Evolutionary conservation across 1,140 invertebrate genomes (phyloP).

Genomic region (Megalopta genalis): DNA sequence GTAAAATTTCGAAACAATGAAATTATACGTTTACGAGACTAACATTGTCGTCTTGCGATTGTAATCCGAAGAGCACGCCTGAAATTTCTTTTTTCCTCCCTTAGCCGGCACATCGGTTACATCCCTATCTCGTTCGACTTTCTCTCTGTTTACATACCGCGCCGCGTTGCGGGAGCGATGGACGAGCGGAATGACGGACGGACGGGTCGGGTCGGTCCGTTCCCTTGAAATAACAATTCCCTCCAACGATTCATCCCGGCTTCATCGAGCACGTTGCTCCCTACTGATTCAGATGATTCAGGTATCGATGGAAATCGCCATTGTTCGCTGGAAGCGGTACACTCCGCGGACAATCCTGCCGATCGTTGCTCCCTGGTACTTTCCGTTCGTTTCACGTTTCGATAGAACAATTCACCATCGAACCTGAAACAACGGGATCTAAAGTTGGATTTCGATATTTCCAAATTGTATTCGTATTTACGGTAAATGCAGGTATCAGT

Average conservation of each 20-base stretch:
- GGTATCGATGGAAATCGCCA: slow-evolving; percentile 26
- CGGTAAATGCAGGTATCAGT: too few species aligned
- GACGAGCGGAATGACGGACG: slow-evolving; percentile 58
- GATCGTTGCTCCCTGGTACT: too few species aligned
- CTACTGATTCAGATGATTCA: neutral
- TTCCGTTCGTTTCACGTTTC: too few species aligned
- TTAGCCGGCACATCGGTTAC: slow-evolving; percentile 45
- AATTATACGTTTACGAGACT: slow-evolving; percentile 33
- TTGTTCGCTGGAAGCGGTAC: neutral
- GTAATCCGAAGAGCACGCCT: too few species aligned
- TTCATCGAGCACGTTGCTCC: slow-evolving; percentile 17
- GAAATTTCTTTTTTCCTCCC: slow-evolving; percentile 46
- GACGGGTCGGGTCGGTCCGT: slow-evolving; percentile 49
- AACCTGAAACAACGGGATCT: too few species aligned
- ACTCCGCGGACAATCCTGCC: too few species aligned
- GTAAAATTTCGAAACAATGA: neutral
- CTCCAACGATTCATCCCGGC: slow-evolving; percentile 39
- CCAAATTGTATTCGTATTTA: too few species aligned
- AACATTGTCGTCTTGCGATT: too few species aligned
- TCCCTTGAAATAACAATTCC: slow-evolving; percentile 72
- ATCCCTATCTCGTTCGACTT: slow-evolving; percentile 63
- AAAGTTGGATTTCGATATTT: too few species aligned
- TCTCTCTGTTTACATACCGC: slow-evolving; percentile 71
- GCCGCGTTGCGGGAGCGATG: slow-evolving; percentile 62
- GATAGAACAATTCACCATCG: too few species aligned